Evolutionary conservation across 2,888 invertebrate species (phyloP).

Genomic region (Pardosa pseudoannulata): DNA sequence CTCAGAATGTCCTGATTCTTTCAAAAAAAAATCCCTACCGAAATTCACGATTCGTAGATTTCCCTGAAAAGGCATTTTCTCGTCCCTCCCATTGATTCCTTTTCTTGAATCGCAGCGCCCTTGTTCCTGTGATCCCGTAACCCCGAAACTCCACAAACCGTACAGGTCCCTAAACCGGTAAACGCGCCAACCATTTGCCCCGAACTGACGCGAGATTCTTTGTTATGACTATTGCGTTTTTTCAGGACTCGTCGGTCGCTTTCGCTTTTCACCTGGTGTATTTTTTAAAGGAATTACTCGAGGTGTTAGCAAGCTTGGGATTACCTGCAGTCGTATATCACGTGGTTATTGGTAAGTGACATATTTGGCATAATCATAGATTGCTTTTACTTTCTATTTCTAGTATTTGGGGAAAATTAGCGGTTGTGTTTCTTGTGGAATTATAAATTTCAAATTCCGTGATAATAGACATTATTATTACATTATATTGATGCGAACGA

Average conservation of each 20-base stretch:
- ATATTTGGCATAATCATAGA: neutral
- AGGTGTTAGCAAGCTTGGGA: constrained; percentile 16
- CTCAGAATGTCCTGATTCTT: constrained; percentile 24
- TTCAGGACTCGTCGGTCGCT: neutral
- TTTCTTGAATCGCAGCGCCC: constrained; percentile 1
- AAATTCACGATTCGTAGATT: constrained; percentile 17
- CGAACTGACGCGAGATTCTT: neutral
- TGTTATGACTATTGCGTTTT: constrained; percentile 16
- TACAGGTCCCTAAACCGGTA: constrained; percentile 20
- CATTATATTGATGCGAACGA: too few species aligned
- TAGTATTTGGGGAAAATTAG: too few species aligned
- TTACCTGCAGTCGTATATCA: neutral
- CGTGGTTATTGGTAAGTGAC: neutral
- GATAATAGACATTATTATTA: too few species aligned
- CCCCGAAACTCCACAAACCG: constrained; percentile 50
- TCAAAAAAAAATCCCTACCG: constrained; percentile 10
- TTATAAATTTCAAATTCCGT: too few species aligned
- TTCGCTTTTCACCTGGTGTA: constrained; percentile 3
- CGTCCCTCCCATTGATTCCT: constrained; percentile 3
- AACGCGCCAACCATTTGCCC: neutral
- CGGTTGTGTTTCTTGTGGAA: too few species aligned
- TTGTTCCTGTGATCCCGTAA: constrained; percentile 17
- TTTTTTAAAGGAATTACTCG: neutral
- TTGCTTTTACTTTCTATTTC: too few species aligned
- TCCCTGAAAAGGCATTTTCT: constrained; percentile 5